Evolutionary conservation across 2,797 vertebrate genomes (phyloP), one percentile per base, ranked within the genome.

Genomic region (Gallirallus australis): DNA sequence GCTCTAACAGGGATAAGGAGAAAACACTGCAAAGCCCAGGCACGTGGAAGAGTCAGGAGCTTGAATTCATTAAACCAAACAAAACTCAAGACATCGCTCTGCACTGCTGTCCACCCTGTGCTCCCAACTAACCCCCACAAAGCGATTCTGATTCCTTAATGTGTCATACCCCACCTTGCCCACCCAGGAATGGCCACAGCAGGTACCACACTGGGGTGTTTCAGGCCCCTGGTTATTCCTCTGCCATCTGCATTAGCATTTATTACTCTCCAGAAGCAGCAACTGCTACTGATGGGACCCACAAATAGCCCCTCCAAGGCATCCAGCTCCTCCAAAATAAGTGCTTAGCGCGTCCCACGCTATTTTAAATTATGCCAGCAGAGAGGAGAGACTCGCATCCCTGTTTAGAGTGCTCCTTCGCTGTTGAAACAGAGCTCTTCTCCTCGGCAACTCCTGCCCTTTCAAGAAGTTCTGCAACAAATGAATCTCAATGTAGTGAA

Each of bases 311-410:
- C 15, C 78, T 39, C 27, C 50, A 50, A 28, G 63, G 54, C 28
- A 63, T 5, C 18, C 37, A 63, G 52, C 28, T 24, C 24, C 66
- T 84, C 63, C 45, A 47, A 64, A 75, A 30, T 6, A 33, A 48
- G 35, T 0, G 0, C 17, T 70, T 2, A 21, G 69, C 14, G 48
- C 61, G n/a, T 53, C 69, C 28, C 12, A 2, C 5, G 0, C 35
- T 56, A 66, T 13, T 39, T 13, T 18, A 50, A 83, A 61, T 40
- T 1, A 0, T 0, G 0, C 30, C 73, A 48, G 71, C 37, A 33
- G 48, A 37, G 71, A 59, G 47, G 25, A 73, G 33, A 69, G 45
- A 30, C 35, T 64, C 33, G 23, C 12, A 1, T 48, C 30, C 53
- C 5, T 1, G 64, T 21, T 39, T 20, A 31, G 13, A 4, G 35